Evolutionary conservation across 2,888 invertebrate species (phyloP), one percentile per base, ranked within the genome.

Genomic region (Clusia tigrina): DNA sequence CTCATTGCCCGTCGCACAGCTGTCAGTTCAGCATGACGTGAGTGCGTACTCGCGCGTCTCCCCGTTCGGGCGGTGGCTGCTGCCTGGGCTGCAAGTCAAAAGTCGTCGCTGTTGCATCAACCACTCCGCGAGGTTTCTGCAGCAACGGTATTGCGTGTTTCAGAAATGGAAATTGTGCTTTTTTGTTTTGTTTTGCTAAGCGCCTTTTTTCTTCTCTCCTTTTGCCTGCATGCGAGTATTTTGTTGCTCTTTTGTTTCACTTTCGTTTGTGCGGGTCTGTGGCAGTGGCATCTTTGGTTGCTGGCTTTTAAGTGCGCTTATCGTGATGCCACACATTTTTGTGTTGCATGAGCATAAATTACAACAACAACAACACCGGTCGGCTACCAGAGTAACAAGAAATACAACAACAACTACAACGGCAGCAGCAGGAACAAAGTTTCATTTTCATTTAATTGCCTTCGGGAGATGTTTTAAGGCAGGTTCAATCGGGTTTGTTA

Each of bases 191-290:
- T 32, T n/a, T n/a, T n/a, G n/a, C n/a, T n/a, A n/a, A n/a, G n/a
- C n/a, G n/a, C n/a, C n/a, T n/a, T 32, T 32, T 9, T 18, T 22
- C 22, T 48, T 12, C 62, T 17, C 24, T 38, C 24, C 58, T 38
- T 37, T 52, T 71, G 73, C 69, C 70, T 70, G 69, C 75, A 72
- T 68, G 73, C 69, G 71, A 54, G 12, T 74, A 76, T 73, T 75
- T 75, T 74, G 74, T 74, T 76, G 69, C 71, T 63, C 68, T 73
- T 71, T 73, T 71, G 71, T 73, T 74, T 75, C 78, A 77, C 79
- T 78, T 78, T 78, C 79, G 70, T 76, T 79, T 75, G 67, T 54
- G 54, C 60, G 69, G 64, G 65, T 72, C n/a, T 42, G 42, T 42
- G 42, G 57, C 3, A 20, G 37, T 54, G 38, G n/a, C 55, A 62